A percentile compares a stretch with the other conserved stretches of the same genome.
Conservation (phyloP, 2,797 vertebrate genomes). For the Acrossocheilus fasciatus region DNA sequence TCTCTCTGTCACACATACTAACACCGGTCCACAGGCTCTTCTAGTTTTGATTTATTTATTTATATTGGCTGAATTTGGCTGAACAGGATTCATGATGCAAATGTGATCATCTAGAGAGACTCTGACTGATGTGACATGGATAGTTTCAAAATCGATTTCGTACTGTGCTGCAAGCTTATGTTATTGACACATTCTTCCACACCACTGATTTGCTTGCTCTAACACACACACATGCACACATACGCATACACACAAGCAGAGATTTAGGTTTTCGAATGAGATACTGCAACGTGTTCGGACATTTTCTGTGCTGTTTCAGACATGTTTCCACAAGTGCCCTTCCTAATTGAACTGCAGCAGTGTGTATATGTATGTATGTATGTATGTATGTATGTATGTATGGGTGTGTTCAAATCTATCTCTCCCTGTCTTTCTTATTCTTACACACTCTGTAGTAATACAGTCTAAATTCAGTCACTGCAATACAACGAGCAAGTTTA, state of each 20-base stretch:
- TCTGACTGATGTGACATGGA: slow-evolving; percentile 10
- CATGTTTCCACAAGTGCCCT: slow-evolving; percentile 27
- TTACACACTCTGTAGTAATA: slow-evolving; percentile 3
- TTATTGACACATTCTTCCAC: slow-evolving; percentile 38
- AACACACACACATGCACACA: too few relatives aligned
- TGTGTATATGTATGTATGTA: background rate
- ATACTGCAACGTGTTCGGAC: slow-evolving; percentile 12
- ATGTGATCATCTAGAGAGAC: slow-evolving; percentile 10
- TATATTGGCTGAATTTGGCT: slow-evolving; percentile 5
- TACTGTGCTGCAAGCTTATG: slow-evolving; percentile 32
- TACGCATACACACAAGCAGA: background rate
- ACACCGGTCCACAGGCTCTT: background rate
- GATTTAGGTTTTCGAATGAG: slow-evolving; percentile 14
- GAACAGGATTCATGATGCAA: background rate
- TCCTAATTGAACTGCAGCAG: background rate
- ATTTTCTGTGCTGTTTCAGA: slow-evolving; percentile 20
- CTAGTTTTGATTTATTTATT: background rate
- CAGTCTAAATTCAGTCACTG: slow-evolving; percentile 27
- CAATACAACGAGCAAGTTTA: background rate
- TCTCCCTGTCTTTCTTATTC: background rate
- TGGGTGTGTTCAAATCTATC: slow-evolving; percentile 2
- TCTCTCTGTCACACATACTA: background rate
- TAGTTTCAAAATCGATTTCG: slow-evolving; percentile 25
- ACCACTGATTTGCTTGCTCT: slow-evolving; percentile 13
- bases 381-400: background rate